phyloP scores from a whole-genome alignment of 2,888 invertebrate species.

The Phaedon cochleariae region DNA sequence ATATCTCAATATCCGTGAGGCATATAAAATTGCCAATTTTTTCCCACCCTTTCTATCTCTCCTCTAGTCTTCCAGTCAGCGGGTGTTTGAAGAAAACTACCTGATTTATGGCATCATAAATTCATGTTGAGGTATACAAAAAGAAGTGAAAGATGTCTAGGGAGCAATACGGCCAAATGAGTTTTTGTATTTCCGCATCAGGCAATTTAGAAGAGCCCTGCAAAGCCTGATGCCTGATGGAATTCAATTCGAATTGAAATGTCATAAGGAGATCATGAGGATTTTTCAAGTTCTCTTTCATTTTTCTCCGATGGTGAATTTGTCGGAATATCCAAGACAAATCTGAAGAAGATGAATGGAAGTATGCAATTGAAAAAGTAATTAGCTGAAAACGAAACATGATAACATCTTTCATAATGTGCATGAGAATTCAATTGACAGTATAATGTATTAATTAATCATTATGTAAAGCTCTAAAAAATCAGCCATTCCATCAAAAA shows the following conservation, averaged over 20 bases:
- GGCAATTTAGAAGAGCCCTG: constrained; percentile 10
- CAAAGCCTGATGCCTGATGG: constrained; percentile 10
- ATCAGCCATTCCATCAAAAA: too few species aligned
- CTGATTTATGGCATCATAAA: not conserved
- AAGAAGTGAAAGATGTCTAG: not conserved
- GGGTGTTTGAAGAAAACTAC: not conserved
- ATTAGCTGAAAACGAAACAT: too few species aligned
- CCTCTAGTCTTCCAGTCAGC: not conserved
- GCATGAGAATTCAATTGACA: too few species aligned
- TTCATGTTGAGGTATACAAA: not conserved
- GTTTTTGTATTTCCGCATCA: constrained; percentile 3
- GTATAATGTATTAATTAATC: too few species aligned
- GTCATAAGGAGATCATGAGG: not conserved
- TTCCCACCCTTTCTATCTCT: not conserved
- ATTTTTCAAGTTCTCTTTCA: not conserved
- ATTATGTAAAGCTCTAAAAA: too few species aligned
- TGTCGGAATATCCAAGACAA: too few species aligned
- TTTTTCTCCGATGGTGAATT: not conserved
- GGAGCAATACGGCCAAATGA: not conserved
- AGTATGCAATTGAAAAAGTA: not conserved
- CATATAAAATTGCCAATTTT: not conserved
- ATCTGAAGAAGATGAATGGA: too few species aligned
- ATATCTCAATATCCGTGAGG: not conserved
- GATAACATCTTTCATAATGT: too few species aligned
- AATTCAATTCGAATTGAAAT: constrained; percentile 6